Base-by-base conservation (phyloP, 2,797 vertebrate species). In the Cygnus olor region DNA sequence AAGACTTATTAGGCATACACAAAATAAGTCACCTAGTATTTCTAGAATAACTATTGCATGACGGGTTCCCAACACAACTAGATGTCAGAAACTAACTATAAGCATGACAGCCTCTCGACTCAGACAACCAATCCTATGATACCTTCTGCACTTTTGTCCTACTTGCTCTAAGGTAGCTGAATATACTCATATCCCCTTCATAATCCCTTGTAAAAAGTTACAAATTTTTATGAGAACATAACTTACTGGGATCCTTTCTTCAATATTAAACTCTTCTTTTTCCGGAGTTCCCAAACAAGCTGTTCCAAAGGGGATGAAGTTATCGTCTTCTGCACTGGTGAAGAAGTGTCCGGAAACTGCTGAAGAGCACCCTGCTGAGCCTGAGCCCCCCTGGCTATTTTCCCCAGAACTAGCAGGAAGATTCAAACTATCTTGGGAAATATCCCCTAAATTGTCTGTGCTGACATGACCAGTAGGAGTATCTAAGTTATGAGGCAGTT, bases 231-330 rank as follows among this genome's bases (percentile, higher is more conserved):
- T 73, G 28, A 81, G 40, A 61, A n/a, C 19, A 15, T 8, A 54
- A 96, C 96, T 98, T 97, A 99, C 99, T 38, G 99, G 99, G 69
- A 99, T 99, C 86, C 99, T 98, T 42, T 99, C 98, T 44, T 99
- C 99, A 58, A 99, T 99, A 93, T 99, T 98, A 36, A 99, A 68
- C 86, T 98, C 98, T 58, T 95, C 84, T n/a, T 84, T 95, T 54
- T 90, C 72, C 24, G 93, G 94, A 15, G 98, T 97, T 8, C 96
- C 90, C 30, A 79, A 85, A 80, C 97, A 94, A 9, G 96, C 94
- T 11, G 90, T 95, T 98, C 96, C 98, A 45, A 97, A 36, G 0
- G 98, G 98, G 36, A 89, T 93, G n/a, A 98, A 98, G 82, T 97
- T 96, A 83, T 98, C 97, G 1, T 96, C 79, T 74, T 98, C 98